phyloP scores from a whole-genome alignment of 2,888 invertebrate species.

The Blastobasis lacticolella region DNA sequence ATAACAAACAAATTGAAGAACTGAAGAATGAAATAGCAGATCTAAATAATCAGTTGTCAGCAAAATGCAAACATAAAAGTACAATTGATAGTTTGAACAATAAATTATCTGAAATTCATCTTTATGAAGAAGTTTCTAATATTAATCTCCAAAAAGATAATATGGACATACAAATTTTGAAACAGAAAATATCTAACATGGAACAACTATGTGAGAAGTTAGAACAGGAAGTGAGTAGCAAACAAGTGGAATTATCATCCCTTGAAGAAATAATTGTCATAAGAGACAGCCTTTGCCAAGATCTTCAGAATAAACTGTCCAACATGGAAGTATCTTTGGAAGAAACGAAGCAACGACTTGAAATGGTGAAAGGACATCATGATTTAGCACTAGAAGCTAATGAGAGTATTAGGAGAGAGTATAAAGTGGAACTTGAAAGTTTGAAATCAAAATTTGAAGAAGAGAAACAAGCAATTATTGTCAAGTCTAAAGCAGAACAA shows the following conservation, averaged over 20 bases:
- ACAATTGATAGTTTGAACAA: conserved; percentile 28
- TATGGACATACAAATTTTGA: conserved; percentile 15
- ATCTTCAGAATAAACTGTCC: conserved; percentile 58
- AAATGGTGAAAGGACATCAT: conserved; percentile 70
- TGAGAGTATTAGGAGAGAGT: conserved; percentile 66
- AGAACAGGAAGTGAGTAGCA: conserved; percentile 52
- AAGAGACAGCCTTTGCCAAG: conserved; percentile 60
- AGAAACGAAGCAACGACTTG: conserved; percentile 58
- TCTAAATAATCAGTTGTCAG: conserved; percentile 35
- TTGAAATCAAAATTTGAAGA: conserved; percentile 61
- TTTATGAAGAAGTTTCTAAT: conserved; percentile 21
- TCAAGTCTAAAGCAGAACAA: conserved; percentile 50
- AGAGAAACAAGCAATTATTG: conserved; percentile 53
- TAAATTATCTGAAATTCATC: conserved; percentile 26
- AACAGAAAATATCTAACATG: conserved; percentile 37
- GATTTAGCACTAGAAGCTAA: conserved; percentile 65
- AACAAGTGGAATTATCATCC: conserved; percentile 56
- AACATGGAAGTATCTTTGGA: conserved; percentile 45
- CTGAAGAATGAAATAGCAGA: conserved; percentile 46
- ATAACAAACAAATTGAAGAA: conserved; percentile 61
- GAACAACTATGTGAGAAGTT: conserved; percentile 50
- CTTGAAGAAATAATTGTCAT: conserved; percentile 61
- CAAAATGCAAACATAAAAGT: conserved; percentile 19
- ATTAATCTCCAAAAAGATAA: conserved; percentile 11
- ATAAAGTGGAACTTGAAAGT: conserved; percentile 59